Evolutionary conservation across 2,888 invertebrate species (phyloP).

Genomic region (Ophion obscuratus): DNA sequence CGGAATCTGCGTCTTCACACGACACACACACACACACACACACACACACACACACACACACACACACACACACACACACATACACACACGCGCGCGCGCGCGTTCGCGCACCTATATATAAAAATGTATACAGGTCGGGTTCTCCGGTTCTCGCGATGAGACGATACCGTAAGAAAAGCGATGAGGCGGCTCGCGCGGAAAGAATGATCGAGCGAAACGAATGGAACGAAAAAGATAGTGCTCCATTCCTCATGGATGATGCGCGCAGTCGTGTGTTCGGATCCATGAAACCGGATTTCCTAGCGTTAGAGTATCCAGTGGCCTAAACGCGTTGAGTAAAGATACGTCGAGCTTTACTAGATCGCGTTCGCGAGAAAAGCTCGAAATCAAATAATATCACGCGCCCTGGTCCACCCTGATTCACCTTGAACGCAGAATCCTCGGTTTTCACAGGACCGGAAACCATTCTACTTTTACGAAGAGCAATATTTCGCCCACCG

Average conservation of each 20-base stretch:
- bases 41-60: not conserved
- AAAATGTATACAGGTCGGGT: conserved; percentile 15
- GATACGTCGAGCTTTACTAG: conserved; percentile 48
- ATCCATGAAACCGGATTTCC: conserved; percentile 58
- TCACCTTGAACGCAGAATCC: not conserved
- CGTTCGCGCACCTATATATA: conserved; percentile 5
- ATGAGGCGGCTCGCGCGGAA: conserved; percentile 52
- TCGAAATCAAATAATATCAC: not conserved
- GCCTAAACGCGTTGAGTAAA: conserved; percentile 30
- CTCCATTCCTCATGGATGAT: conserved; percentile 42
- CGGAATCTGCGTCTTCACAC: not conserved
- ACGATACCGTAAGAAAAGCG: conserved; percentile 61
- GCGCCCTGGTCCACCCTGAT: not conserved
- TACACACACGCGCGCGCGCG: no score
- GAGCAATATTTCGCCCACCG: no score
- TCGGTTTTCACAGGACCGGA: not conserved
- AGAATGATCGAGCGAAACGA: conserved; percentile 67
- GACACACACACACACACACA: not conserved
- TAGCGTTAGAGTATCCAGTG: conserved; percentile 44
- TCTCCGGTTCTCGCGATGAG: conserved; percentile 43
- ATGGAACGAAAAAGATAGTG: conserved; percentile 59
- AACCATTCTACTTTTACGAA: no score
- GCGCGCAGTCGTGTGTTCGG: conserved; percentile 32
- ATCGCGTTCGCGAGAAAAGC: conserved; percentile 10
- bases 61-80: not conserved